phyloP scores from a whole-genome alignment of 2,113 vertebrate genomes.

The Melanostigma gelatinosum region DNA sequence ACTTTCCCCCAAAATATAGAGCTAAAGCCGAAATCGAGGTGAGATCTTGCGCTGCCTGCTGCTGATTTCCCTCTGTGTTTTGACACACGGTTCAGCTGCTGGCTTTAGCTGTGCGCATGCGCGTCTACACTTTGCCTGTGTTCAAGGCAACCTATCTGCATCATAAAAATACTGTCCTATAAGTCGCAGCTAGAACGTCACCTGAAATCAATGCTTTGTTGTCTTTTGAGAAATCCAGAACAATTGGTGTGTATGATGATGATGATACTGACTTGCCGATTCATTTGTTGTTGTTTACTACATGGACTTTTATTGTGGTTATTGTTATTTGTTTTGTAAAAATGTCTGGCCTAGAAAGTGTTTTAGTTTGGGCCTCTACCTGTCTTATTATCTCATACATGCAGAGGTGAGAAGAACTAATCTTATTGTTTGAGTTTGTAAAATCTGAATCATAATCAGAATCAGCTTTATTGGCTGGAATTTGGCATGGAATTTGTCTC shows the following conservation, averaged over 20 bases:
- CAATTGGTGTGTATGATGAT: background rate
- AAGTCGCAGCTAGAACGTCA: background rate
- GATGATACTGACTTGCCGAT: background rate
- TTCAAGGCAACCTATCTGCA: background rate
- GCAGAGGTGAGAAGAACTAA: background rate
- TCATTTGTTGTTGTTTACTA: background rate
- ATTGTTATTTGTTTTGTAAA: background rate
- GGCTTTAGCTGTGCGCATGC: slow-evolving; percentile 68
- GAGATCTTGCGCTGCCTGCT: slow-evolving; percentile 35
- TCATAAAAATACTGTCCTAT: background rate
- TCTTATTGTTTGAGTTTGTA: background rate
- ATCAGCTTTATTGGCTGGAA: no score
- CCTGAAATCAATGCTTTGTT: background rate
- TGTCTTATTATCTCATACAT: background rate
- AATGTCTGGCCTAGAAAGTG: background rate
- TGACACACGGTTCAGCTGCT: slow-evolving; percentile 73
- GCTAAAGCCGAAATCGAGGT: slow-evolving; percentile 41
- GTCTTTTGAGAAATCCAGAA: background rate
- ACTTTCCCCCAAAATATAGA: slow-evolving; percentile 34
- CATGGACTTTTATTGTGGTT: background rate
- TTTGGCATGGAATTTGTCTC: no score
- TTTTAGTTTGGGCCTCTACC: background rate
- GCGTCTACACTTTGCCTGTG: slow-evolving; percentile 16
- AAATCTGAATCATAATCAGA: background rate
- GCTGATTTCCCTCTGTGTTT: slow-evolving; percentile 72